These are phyloP conservation scores for Sciurus carolinensis DNA, from an alignment of 2,797 vertebrate species.

Conservation along the genomic window DNA sequence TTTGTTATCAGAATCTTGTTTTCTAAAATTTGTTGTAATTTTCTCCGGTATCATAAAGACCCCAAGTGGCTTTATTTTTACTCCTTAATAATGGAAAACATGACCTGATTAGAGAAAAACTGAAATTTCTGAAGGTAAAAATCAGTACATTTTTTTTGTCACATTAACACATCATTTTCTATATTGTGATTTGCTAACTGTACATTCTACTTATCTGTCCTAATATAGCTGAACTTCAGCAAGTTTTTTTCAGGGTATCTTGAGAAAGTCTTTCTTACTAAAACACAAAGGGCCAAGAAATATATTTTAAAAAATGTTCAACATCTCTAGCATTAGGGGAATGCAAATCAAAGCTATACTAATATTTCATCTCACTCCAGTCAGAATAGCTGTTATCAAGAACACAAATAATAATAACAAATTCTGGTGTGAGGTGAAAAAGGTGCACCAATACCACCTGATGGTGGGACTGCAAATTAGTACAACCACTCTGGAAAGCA, in stretches of 20 bases:
- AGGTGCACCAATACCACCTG: too few relatives aligned
- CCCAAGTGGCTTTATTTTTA: neutral
- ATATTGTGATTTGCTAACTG: neutral
- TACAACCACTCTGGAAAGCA: too few relatives aligned
- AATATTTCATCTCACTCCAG: too few relatives aligned
- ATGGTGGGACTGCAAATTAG: too few relatives aligned
- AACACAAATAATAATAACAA: too few relatives aligned
- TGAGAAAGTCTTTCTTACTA: neutral
- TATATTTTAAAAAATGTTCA: too few relatives aligned
- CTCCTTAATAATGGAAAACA: neutral
- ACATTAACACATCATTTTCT: neutral
- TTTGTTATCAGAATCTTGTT: neutral
- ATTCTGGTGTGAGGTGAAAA: too few relatives aligned
- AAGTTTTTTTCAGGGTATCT: neutral
- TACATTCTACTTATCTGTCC: neutral
- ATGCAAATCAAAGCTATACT: too few relatives aligned
- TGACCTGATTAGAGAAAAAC: neutral
- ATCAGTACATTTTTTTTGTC: neutral
- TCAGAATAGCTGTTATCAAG: too few relatives aligned
- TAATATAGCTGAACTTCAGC: neutral
- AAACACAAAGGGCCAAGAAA: too few relatives aligned
- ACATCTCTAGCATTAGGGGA: too few relatives aligned
- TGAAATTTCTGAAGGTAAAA: conserved; percentile 9
- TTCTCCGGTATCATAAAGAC: neutral
- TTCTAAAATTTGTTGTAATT: conserved; percentile 4